Base-by-base conservation (phyloP, 1,140 invertebrate species). In the Penaeus vannamei region DNA sequence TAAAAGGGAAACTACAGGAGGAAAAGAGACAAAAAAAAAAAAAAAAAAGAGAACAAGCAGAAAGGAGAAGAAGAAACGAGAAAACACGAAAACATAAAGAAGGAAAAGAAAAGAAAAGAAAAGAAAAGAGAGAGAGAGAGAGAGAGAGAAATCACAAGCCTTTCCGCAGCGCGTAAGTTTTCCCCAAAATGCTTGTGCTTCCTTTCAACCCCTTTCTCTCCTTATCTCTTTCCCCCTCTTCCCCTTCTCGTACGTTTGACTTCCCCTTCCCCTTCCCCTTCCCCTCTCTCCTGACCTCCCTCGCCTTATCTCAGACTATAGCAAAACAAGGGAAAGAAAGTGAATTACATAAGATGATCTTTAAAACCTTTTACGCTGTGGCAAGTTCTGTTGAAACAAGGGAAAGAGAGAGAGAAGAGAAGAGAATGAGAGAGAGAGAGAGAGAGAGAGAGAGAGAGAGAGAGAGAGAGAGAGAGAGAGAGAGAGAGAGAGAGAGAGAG, bases 251-350 rank as follows among this genome's bases (percentile, higher is more conserved):
- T 26, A 72, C n/a, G 66, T 72, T 53, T 53, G 53, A 53, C 66
- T 72, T 32, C 32, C n/a, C 66, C 66, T 32, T 72, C n/a, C 66
- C 32, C 66, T 72, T 72, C n/a, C n/a, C n/a, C 66, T 72, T 72
- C n/a, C n/a, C n/a, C 66, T 69, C 53, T 53, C 10, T 14, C 53
- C 53, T 53, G 53, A 53, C 53, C 53, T 53, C 53, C 53, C 53
- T 53, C 14, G 53, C 53, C 53, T 53, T 53, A 53, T 53, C 53
- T 53, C 53, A 53, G 53, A 53, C 53, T 12, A 20, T 12, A 72
- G 20, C 32, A 32, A 26, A 26, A 26, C 66, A 26, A 26, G 19
- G 32, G 22, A 26, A 72, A 22, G 66, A 26, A 22, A 26, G 8
- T 32, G n/a, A 72, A 26, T 26, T 26, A 72, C 20, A 26, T 17